Percentiles rank a stretch among this genome's conserved stretches.
phyloP scores from a whole-genome alignment of 2,797 vertebrate genomes.

The Australoheros facetus region DNA sequence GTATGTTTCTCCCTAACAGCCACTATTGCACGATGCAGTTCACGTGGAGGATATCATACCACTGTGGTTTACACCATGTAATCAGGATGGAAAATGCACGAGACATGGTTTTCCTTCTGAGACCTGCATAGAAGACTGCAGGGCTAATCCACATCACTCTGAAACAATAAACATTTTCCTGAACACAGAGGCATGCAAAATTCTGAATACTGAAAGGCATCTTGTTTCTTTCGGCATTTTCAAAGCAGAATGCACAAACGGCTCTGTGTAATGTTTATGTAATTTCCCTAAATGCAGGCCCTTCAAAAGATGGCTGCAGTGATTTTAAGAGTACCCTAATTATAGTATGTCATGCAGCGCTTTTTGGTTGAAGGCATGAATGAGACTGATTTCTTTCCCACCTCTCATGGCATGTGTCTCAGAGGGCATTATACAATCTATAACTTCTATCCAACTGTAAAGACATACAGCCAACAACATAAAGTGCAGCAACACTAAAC shows the following conservation, averaged over 20 bases:
- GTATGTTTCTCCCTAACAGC: neutral
- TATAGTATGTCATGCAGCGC: slow-evolving; percentile 10
- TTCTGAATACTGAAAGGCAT: slow-evolving; percentile 8
- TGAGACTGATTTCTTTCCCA: slow-evolving; percentile 6
- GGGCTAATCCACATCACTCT: slow-evolving; percentile 8
- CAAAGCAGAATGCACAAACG: slow-evolving; percentile 21
- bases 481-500: slow-evolving; percentile 2
- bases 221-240: slow-evolving; percentile 39
- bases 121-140: neutral
- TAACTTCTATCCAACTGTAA: neutral
- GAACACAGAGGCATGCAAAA: neutral
- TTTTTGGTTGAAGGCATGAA: slow-evolving; percentile 1
- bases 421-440: neutral
- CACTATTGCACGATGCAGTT: neutral
- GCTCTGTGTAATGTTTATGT: slow-evolving; percentile 31
- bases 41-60: neutral
- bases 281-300: slow-evolving; percentile 11
- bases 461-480: slow-evolving; percentile 9
- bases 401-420: neutral
- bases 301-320: slow-evolving; percentile 10
- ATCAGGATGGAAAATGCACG: neutral
- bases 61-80: neutral
- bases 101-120: neutral
- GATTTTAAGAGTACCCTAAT: slow-evolving; percentile 20
- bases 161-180: slow-evolving; percentile 22